phyloP scores from a whole-genome alignment of 2,888 invertebrate genomes.

The Hesperia comma region DNA sequence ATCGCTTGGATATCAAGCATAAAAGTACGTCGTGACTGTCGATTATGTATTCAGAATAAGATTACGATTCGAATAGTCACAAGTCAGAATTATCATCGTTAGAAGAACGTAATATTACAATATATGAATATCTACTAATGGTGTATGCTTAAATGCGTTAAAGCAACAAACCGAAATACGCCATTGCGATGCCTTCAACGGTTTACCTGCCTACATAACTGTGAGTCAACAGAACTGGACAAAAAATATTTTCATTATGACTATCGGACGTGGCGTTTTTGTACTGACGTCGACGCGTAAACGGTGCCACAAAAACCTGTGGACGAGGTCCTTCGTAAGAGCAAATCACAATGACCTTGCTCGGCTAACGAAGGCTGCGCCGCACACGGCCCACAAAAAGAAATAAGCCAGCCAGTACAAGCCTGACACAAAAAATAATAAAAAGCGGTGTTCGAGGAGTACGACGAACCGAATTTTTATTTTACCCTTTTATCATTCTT shows the following conservation, averaged over 20 bases:
- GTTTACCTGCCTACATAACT: conserved; percentile 19
- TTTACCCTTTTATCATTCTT: conserved; percentile 44
- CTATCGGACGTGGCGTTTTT: conserved; percentile 39
- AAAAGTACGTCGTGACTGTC: conserved; percentile 28
- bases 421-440: conserved; percentile 77
- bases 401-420: conserved; percentile 67
- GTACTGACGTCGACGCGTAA: conserved; percentile 31
- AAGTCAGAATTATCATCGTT: not conserved
- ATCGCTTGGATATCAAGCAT: conserved; percentile 27
- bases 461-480: conserved; percentile 54
- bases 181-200: too few relatives aligned
- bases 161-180: not conserved
- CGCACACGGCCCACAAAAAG: conserved; percentile 68
- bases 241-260: conserved; percentile 42
- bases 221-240: conserved; percentile 28
- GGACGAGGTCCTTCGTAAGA: conserved; percentile 51
- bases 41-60: conserved; percentile 20
- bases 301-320: conserved; percentile 46
- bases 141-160: too few relatives aligned
- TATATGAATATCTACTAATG: too few relatives aligned
- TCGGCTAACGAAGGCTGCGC: conserved; percentile 78
- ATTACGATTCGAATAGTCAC: conserved; percentile 6
- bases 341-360: conserved; percentile 73
- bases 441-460: conserved; percentile 63
- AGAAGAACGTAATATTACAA: not conserved